A percentile compares a stretch with the other conserved stretches of the same genome.
Conservation (phyloP, 2,888 invertebrate genomes). For the Scelioninae gen. 2 region DNA sequence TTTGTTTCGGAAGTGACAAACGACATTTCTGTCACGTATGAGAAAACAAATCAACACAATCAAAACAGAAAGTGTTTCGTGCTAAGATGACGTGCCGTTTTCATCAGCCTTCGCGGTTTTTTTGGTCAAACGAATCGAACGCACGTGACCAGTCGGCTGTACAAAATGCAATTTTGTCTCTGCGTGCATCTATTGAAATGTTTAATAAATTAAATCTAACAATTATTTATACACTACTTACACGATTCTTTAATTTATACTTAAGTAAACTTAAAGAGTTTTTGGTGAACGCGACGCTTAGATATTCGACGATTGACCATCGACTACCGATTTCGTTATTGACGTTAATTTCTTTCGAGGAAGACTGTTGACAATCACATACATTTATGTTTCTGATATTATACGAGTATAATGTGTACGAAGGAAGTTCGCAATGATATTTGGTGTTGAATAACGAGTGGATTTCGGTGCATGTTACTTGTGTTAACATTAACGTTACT, state of each 20-base stretch:
- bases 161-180: slow-evolving; percentile 37
- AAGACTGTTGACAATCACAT: slow-evolving; percentile 61
- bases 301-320: slow-evolving; percentile 57
- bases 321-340: slow-evolving; percentile 49
- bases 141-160: slow-evolving; percentile 1
- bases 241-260: slow-evolving; percentile 63
- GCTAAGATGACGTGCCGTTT: neutral
- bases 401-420: slow-evolving; percentile 27
- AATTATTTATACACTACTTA: slow-evolving; percentile 73
- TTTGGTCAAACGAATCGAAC: slow-evolving; percentile 12
- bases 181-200: slow-evolving; percentile 43
- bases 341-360: slow-evolving; percentile 57
- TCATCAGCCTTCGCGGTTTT: slow-evolving; percentile 8
- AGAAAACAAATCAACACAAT: slow-evolving; percentile 16
- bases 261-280: slow-evolving; percentile 61
- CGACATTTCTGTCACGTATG: slow-evolving; percentile 33
- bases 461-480: slow-evolving; percentile 18
- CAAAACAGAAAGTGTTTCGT: slow-evolving; percentile 1
- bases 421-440: slow-evolving; percentile 26
- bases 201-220: slow-evolving; percentile 71
- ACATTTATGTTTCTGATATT: slow-evolving; percentile 47
- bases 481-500: slow-evolving; percentile 24
- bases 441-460: slow-evolving; percentile 29
- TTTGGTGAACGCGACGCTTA: slow-evolving; percentile 71
- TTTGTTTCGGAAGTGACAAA: slow-evolving; percentile 21